Base-by-base conservation (phyloP, 1,140 invertebrate species). In the Saccostrea glomerata region DNA sequence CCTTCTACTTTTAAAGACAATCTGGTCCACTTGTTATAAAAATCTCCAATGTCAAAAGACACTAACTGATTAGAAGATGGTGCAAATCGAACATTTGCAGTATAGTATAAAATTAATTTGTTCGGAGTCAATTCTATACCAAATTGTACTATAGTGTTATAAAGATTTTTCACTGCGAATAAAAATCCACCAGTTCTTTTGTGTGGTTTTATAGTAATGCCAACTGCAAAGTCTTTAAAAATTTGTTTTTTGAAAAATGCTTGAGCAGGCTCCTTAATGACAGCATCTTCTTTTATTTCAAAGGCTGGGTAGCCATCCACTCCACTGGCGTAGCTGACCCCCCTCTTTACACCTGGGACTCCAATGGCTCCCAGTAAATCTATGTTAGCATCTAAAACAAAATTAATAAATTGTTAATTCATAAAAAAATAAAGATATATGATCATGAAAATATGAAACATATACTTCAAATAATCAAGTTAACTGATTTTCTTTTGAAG, bases 111-210 rank as follows among this genome's bases (percentile, higher is more conserved):
- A 0, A 86, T 77, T 36, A 92, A 54, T 58, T 86, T 89, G 4
- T 70, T 82, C 17, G 56, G 20, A 60, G 88, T 84, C 25, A 92
- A 63, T 63, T 86, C 86, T 9, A 92, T 66, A 70, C 92, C 92
- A 82, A 92, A 92, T 66, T 90, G 88, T 25, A 92, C 84, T 55
- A 92, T 84, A 15, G 90, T 91, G 54, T 90, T 85, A 86, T 88
- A 91, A 5, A 91, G 90, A 66, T 92, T 91, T 63, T 92, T 90
- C 73, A 92, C 91, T 47, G 92, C 90, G 85, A 92, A 92, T 63
- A 92, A 55, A 82, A 90, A 91, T 23, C 92, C 91, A 30, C 89
- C 89, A 13, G 66, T 85, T 47, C 20, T 55, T 47, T 58, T 40
- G 60, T 58, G 60, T 20, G 88, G 63, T 83, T 89, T 90, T 15